A percentile compares a stretch with the other conserved stretches of the same genome.
These are phyloP conservation scores for Platycercus adscitus DNA, from an alignment of 2,113 vertebrate species.

Conservation along the genomic window DNA sequence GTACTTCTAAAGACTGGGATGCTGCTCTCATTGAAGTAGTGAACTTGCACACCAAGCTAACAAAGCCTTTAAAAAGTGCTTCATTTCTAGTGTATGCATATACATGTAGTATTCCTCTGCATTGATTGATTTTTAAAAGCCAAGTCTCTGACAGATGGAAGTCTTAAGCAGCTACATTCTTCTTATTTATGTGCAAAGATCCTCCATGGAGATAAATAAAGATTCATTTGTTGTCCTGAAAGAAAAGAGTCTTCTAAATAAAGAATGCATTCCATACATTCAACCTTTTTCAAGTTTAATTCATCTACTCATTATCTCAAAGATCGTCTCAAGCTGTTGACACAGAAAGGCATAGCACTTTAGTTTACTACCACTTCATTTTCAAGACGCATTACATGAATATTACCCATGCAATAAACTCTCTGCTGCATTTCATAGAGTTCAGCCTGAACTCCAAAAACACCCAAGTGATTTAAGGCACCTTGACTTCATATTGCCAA, in stretches of 20 bases:
- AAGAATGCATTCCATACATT: not conserved
- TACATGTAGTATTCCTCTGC: not conserved
- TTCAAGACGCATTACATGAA: not conserved
- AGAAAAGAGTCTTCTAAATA: not conserved
- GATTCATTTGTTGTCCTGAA: not conserved
- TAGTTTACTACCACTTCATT: not conserved
- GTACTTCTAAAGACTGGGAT: not conserved
- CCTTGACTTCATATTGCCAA: not conserved
- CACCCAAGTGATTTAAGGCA: not conserved
- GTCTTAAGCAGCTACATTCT: not conserved
- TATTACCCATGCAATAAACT: not conserved
- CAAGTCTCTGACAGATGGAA: not conserved
- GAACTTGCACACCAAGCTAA: not conserved
- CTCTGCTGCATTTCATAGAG: not conserved
- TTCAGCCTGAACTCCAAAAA: not conserved
- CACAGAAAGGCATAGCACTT: not conserved
- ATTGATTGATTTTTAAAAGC: not conserved
- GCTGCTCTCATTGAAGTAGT: not conserved
- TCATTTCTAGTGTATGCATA: not conserved
- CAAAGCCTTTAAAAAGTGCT: not conserved
- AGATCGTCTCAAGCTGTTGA: not conserved
- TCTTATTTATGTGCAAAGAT: not conserved
- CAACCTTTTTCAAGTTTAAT: not conserved
- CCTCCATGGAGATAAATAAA: not conserved
- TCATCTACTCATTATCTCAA: not conserved